These are phyloP conservation scores for Apeira syringaria DNA, from an alignment of 2,888 invertebrate genomes.

Conservation along the genomic window DNA sequence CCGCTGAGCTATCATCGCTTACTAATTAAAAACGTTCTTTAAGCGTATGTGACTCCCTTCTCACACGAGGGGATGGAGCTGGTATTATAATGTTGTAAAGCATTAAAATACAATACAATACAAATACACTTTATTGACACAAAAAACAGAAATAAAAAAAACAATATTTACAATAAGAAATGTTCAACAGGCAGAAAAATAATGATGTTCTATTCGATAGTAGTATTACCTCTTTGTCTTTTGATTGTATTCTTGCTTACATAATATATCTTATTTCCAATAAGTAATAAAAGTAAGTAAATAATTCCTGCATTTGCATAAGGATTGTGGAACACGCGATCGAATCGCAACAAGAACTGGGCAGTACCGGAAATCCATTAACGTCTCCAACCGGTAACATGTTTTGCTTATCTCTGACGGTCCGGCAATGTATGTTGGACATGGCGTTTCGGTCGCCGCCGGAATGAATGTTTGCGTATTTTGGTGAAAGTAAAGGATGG, in stretches of 20 bases:
- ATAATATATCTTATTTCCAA: conserved; percentile 40
- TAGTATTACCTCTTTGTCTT: too few relatives aligned
- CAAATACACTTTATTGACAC: too few relatives aligned
- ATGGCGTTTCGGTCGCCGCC: conserved; percentile 28
- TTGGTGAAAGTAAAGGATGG: conserved; percentile 20
- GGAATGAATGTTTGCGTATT: conserved; percentile 28
- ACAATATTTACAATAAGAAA: too few relatives aligned
- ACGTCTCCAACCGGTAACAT: conserved; percentile 55
- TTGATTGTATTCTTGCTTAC: conserved; percentile 5
- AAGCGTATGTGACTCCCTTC: too few relatives aligned
- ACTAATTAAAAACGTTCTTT: too few relatives aligned
- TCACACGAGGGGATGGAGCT: too few relatives aligned
- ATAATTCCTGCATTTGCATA: conserved; percentile 66
- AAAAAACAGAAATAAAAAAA: too few relatives aligned
- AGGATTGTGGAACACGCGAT: conserved; percentile 51
- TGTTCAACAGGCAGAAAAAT: too few relatives aligned
- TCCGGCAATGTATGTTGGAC: conserved; percentile 57
- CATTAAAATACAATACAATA: too few relatives aligned
- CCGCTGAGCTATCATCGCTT: too few relatives aligned
- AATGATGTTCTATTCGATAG: too few relatives aligned
- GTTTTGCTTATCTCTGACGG: conserved; percentile 43
- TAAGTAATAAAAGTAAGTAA: conserved; percentile 57
- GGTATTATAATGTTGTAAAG: too few relatives aligned
- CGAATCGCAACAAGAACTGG: conserved; percentile 34
- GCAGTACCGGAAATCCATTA: conserved; percentile 60